Base-by-base conservation (phyloP, 2,113 vertebrate genomes). In the Oxygymnocypris stewartii region DNA sequence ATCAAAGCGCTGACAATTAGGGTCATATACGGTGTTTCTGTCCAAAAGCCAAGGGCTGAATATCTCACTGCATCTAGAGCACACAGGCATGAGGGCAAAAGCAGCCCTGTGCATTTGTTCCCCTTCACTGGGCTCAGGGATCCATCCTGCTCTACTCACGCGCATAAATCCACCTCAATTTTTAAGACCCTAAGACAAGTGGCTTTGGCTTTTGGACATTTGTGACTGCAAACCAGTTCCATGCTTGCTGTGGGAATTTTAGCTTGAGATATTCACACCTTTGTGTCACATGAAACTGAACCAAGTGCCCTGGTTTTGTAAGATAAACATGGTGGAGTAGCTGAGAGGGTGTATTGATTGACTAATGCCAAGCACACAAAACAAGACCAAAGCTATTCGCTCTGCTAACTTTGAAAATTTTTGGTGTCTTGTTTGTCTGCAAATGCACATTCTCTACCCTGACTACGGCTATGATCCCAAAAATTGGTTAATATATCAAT, bases 251-350 rank as follows among this genome's bases (percentile, higher is more conserved):
- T 42, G 69, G 82, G 86, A 85, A 84, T 86, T 57, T 85, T 65
- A 59, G 61, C 71, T 82, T 35, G 49, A 65, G 65, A 86, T 82
- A 71, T 89, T 82, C 61, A 69, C 85, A 87, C 75, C 25, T 87
- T 49, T 79, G 74, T 67, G 87, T 67, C 37, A 6, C 78, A 85
- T 79, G 91, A 85, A 84, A 89, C 82, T 82, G 71, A 87, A 87
- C 79, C 78, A 54, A 84, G 67, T 84, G 73, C 49, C 9, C 9
- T 74, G 73, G 31, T 31, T 57, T 89, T 88, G 89, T 90, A 94
- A 92, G 91, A 93, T 94, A 94, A 94, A 94, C 51, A 63, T 59
- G 59, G 91, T 91, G 92, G 87, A 90, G 86, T 87, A 2, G 8
- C 89, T 81, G 78, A 91, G 89, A 92, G 89, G 85, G 81, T 88